These are phyloP conservation scores for Chrysolina americana DNA, from an alignment of 2,888 invertebrate genomes.

Conservation along the genomic window DNA sequence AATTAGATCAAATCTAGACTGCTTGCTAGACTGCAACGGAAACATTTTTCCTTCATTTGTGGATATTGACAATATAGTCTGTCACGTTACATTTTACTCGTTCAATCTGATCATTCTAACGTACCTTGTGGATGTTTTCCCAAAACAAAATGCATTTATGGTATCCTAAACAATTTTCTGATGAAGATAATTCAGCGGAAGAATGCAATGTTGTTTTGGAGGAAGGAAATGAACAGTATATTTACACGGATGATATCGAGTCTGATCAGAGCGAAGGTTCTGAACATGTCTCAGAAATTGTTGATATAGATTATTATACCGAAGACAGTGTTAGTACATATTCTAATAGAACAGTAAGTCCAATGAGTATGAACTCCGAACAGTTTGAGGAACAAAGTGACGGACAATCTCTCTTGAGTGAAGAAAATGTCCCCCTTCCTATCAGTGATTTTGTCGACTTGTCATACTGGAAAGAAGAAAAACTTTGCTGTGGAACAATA, in stretches of 20 bases:
- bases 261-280: conserved; percentile 32
- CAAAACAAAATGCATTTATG: conserved; percentile 46
- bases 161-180: conserved; percentile 34
- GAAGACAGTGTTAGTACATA: conserved; percentile 19
- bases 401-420: conserved; percentile 1
- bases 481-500: conserved; percentile 41
- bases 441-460: conserved; percentile 43
- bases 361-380: background rate
- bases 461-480: conserved; percentile 41
- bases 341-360: conserved; percentile 23
- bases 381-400: background rate
- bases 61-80: background rate
- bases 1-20: too few species aligned
- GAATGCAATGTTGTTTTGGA: background rate
- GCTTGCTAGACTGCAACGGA: too few species aligned
- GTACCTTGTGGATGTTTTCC: conserved; percentile 32
- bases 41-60: too few species aligned
- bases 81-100: background rate
- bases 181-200: conserved; percentile 20
- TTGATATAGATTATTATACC: conserved; percentile 29
- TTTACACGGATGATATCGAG: conserved; percentile 24
- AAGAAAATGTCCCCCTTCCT: background rate
- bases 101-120: background rate
- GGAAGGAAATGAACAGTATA: conserved; percentile 7
- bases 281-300: conserved; percentile 25